Base-by-base conservation (phyloP, 2,888 invertebrate genomes). In the Trichogramma evanescens region DNA sequence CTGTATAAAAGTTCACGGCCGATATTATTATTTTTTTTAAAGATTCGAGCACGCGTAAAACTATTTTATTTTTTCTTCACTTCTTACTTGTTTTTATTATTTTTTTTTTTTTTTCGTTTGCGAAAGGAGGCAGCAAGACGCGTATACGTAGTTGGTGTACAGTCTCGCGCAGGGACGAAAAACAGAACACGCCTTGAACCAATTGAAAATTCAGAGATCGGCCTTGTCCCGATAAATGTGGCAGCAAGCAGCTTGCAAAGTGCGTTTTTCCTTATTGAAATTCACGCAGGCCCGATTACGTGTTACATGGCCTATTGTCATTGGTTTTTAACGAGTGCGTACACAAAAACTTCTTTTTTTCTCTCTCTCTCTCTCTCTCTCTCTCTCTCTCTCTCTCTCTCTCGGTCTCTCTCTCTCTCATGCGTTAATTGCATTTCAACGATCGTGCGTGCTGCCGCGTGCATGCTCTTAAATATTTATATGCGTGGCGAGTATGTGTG, bases 171-270 rank as follows among this genome's bases (percentile, higher is more conserved):
- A 61, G 61, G 61, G 61, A 50, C 61, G 58, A 59, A 50, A 54
- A 56, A 59, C 58, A 59, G n/a, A 56, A 42, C n/a, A 39, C 40
- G 43, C 59, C 59, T 59, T 59, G 59, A 59, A 42, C 58, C 56
- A 52, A 48, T 62, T 59, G 54, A 44, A 59, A 62, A 59, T 57
- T 51, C 56, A 54, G 56, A 26, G 26, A 43, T 41, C 44, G 26
- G 44, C 62, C 62, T 62, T 62, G 62, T 56, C 59, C 59, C 56
- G 57, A 57, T 51, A 59, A 61, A 59, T 44, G 49, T 55, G 55
- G 58, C 56, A 62, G 53, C 9, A 26, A 2, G 26, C 26, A 26
- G 26, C 26, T 26, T 26, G 26, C 26, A 26, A 26, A 26, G 4
- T 9, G 45, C 6, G 5, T 44, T 56, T 49, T 46, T 53, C 26